These are phyloP conservation scores for Orgyia antiqua DNA, from an alignment of 2,888 invertebrate genomes.

Conservation along the genomic window DNA sequence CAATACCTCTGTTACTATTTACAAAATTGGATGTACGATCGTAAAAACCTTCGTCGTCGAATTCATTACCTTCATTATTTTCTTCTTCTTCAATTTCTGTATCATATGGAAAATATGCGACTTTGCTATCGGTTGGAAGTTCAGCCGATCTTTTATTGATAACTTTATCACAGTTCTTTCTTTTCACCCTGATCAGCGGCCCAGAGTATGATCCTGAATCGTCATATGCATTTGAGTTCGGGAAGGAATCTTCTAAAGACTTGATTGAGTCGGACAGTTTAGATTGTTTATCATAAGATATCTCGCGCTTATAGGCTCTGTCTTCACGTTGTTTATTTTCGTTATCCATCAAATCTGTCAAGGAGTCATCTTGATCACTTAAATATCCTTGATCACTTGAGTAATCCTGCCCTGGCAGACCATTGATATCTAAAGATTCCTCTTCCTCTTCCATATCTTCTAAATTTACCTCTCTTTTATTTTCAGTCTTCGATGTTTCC, in stretches of 20 bases:
- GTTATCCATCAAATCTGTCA: conserved; percentile 38
- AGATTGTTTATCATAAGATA: conserved; percentile 27
- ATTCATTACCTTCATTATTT: conserved; percentile 69
- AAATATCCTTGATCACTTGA: conserved; percentile 33
- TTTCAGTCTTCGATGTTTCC: conserved; percentile 41
- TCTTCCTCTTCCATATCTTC: conserved; percentile 30
- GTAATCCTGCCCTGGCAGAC: conserved; percentile 29
- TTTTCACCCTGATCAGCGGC: conserved; percentile 62
- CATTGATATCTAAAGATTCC: conserved; percentile 27
- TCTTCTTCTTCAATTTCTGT: conserved; percentile 64
- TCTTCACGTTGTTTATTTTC: conserved; percentile 33
- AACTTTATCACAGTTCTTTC: conserved; percentile 40
- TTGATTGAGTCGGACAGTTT: conserved; percentile 46
- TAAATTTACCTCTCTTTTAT: conserved; percentile 52
- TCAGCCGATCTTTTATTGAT: conserved; percentile 50
- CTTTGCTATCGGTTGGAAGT: conserved; percentile 48
- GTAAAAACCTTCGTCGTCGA: conserved; percentile 69
- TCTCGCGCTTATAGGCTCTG: conserved; percentile 46
- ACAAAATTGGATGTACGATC: conserved; percentile 54
- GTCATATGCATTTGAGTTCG: conserved; percentile 43
- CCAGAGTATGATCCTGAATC: conserved; percentile 38
- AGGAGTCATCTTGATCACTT: conserved; percentile 37
- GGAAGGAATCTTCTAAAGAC: conserved; percentile 66
- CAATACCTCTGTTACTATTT: conserved; percentile 28
- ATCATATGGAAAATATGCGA: conserved; percentile 52